A percentile compares a stretch with the other conserved stretches of the same genome.
These are phyloP conservation scores for Ochropleura leucogaster DNA, from an alignment of 2,888 invertebrate species.

Conservation along the genomic window DNA sequence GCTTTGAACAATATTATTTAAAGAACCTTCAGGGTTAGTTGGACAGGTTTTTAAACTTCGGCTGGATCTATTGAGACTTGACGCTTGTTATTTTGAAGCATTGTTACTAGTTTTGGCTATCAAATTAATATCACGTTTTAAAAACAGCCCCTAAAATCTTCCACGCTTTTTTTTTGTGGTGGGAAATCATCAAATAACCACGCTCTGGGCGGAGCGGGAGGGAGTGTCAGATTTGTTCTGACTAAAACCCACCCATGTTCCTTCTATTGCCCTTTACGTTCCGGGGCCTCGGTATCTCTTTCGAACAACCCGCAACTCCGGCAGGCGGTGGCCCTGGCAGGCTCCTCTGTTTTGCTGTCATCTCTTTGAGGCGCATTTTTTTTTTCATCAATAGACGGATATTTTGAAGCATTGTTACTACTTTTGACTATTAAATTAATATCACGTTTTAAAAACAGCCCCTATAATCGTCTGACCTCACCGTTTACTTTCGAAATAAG, in stretches of 20 bases:
- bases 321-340: no score
- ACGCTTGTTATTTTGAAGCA: not conserved
- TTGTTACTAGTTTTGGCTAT: not conserved
- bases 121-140: not conserved
- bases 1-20: slow-evolving; percentile 3
- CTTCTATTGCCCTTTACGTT: no score
- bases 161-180: no score
- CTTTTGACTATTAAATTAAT: not conserved
- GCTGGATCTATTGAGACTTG: not conserved
- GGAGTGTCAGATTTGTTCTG: no score
- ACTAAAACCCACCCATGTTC: no score
- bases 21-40: slow-evolving; percentile 6
- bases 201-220: no score
- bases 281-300: no score
- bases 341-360: no score
- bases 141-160: not conserved
- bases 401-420: not conserved
- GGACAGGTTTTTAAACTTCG: slow-evolving; percentile 1
- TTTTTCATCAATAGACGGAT: no score
- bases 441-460: not conserved
- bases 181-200: no score
- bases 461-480: not conserved
- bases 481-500: not conserved
- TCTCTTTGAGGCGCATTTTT: no score
- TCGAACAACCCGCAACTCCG: no score